Percentiles rank a stretch among this genome's conserved stretches.
Conservation (phyloP, 2,797 vertebrate species). For the Microctenopoma steveboyesi region DNA sequence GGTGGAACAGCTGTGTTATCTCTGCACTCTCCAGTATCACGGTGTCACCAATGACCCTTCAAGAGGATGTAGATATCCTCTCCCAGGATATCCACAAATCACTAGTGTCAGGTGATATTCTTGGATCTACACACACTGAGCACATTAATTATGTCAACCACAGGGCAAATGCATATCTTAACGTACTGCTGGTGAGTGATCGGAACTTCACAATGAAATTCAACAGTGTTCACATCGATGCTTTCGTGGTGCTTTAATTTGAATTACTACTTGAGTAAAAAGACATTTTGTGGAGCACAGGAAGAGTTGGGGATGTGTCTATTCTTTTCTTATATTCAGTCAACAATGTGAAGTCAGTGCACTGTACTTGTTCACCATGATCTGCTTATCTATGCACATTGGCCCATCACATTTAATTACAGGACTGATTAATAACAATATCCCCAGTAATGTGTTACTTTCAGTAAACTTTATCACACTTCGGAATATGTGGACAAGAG, state of each 20-base stretch:
- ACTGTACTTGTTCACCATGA: too few species aligned
- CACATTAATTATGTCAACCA: constrained; percentile 16
- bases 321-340: neutral
- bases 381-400: neutral
- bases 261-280: neutral
- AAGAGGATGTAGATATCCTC: constrained; percentile 57
- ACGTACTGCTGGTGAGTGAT: constrained; percentile 9
- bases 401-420: constrained; percentile 59
- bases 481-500: constrained; percentile 1
- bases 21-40: constrained; percentile 55
- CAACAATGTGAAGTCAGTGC: neutral
- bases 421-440: constrained; percentile 68
- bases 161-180: constrained; percentile 12
- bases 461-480: constrained; percentile 58
- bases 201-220: neutral
- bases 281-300: neutral
- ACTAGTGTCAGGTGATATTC: constrained; percentile 54
- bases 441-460: constrained; percentile 53
- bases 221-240: neutral
- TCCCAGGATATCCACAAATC: constrained; percentile 51
- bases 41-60: constrained; percentile 41
- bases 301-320: neutral
- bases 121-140: constrained; percentile 20
- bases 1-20: constrained; percentile 61
- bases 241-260: neutral